Base-by-base conservation (phyloP, 2,113 vertebrate species). In the Anarhynchus alexandrinus region DNA sequence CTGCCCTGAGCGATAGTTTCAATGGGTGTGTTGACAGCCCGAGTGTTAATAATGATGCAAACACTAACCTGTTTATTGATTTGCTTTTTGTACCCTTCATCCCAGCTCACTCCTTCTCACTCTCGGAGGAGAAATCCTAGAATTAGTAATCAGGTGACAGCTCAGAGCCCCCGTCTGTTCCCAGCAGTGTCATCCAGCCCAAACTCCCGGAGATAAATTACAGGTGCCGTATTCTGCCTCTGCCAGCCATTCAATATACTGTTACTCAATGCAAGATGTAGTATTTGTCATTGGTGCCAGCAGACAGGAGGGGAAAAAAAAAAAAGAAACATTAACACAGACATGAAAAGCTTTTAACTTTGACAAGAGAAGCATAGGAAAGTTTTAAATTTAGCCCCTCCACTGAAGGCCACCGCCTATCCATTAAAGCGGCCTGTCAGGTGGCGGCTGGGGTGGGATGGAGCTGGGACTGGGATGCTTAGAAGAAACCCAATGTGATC, bases 1-100 rank as follows among this genome's bases (percentile, higher is more conserved):
- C 98, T 83, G 98, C 98, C 98, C 97, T 96, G 91, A 98, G 98
- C 98, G 96, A 98, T 98, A 73, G 96, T 97, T 98, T 97, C 98
- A 97, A 96, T 97, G 98, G 98, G 98, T 94, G 96, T 86, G 97
- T 98, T 98, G 98, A 98, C 98, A 98, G 98, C 96, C 93, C 4
- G 57, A 84, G 98, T 97, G 98, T 98, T 98, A 98, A 98, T 98
- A 98, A 98, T 97, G 98, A 98, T 95, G 97, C 97, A 92, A 98
- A 98, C 95, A 97, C 98, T 98, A 98, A 98, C 98, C 98, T 98
- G 97, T 98, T 98, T 98, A 98, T 98, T 98, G 98, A 98, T 98
- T 98, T 98, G 97, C 98, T 98, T 98, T 98, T 98, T 98, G 98
- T 98, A 98, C 98, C 98, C 97, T 98, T 98, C 98, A 98, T 97